Evolutionary conservation across 2,113 vertebrate species (phyloP).

Genomic region (Stercorarius parasiticus): DNA sequence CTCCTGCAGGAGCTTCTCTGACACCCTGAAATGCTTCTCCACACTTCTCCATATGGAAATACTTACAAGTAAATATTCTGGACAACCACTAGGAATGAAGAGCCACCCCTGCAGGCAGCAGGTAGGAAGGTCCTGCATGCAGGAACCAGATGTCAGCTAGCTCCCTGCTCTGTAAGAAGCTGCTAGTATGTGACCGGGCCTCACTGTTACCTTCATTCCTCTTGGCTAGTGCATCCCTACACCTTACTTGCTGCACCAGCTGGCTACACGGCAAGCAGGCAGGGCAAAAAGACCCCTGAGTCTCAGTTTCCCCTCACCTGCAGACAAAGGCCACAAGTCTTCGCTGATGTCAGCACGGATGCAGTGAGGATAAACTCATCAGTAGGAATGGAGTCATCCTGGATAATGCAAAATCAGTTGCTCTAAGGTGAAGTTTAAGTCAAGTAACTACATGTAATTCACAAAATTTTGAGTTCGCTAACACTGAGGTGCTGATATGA

Average conservation of each 20-base stretch:
- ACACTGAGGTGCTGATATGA: not conserved
- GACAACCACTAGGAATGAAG: not conserved
- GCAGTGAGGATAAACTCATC: not conserved
- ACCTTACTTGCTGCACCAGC: not conserved
- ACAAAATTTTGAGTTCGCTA: not conserved
- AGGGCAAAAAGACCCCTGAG: not conserved
- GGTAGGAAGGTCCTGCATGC: not conserved
- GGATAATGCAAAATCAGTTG: not conserved
- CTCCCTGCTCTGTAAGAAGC: not conserved
- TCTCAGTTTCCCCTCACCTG: not conserved
- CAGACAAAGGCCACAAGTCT: not conserved
- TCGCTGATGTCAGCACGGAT: not conserved
- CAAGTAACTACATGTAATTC: not conserved
- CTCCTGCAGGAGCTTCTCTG: not conserved
- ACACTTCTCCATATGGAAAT: not conserved
- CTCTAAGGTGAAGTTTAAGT: not conserved
- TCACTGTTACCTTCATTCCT: not conserved
- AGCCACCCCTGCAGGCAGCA: not conserved
- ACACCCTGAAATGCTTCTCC: not conserved
- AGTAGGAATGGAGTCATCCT: not conserved
- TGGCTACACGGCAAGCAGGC: not conserved
- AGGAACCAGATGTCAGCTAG: not conserved
- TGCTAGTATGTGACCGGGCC: not conserved
- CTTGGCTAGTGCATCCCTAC: not conserved
- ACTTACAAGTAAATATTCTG: not conserved